Evolutionary conservation across 2,797 vertebrate species (phyloP).

Genomic region (Malurus splendens): DNA sequence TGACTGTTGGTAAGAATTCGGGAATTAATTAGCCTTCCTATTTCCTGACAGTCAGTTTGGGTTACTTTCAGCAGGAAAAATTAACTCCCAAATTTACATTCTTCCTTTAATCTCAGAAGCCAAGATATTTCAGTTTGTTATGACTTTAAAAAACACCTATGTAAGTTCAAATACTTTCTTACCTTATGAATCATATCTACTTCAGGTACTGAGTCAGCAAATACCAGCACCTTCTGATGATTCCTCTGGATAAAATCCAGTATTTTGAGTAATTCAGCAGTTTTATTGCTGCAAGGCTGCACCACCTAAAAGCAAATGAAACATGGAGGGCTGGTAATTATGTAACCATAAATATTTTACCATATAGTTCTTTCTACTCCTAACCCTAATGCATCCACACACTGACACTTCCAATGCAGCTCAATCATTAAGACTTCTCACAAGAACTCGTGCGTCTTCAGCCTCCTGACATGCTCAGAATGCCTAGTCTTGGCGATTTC

Average conservation of each 20-base stretch:
- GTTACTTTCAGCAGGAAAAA: not conserved
- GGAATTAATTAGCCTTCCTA: not conserved
- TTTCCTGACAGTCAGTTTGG: accelerated
- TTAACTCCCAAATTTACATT: not conserved
- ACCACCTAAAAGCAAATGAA: conserved; percentile 70
- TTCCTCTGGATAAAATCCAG: conserved; percentile 74
- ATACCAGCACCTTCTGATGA: conserved; percentile 84
- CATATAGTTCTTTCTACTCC: not conserved
- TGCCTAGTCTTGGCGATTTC: too few species aligned
- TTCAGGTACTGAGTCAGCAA: conserved; percentile 76
- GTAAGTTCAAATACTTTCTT: not conserved
- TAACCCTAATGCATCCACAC: not conserved
- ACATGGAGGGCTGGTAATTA: not conserved
- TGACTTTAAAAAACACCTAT: not conserved
- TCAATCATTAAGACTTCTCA: not conserved
- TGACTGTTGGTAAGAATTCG: not conserved
- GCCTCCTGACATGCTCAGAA: not conserved
- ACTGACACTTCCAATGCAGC: not conserved
- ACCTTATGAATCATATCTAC: conserved; percentile 85
- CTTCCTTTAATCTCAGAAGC: not conserved
- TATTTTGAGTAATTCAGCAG: conserved; percentile 71
- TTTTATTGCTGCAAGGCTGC: conserved; percentile 76
- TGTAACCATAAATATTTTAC: not conserved
- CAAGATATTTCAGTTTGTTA: not conserved
- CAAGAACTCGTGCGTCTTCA: accelerated